These are phyloP conservation scores for Ochotona princeps DNA, from an alignment of 2,113 vertebrate genomes.

Conservation along the genomic window DNA sequence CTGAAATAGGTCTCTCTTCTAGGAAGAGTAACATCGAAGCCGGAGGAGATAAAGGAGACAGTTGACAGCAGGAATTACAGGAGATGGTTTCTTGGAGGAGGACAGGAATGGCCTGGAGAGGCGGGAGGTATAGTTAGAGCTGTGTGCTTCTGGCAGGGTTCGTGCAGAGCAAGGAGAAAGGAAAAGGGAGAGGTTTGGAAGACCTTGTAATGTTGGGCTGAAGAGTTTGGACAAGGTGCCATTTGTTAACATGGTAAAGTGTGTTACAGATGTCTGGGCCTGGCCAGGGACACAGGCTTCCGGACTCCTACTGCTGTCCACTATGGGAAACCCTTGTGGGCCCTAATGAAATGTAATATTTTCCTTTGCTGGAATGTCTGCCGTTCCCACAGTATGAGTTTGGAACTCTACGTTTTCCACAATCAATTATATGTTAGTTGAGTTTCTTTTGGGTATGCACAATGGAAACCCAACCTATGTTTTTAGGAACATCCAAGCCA, in stretches of 20 bases:
- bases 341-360: not conserved
- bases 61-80: not conserved
- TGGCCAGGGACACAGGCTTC: not conserved
- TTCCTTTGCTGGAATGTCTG: not conserved
- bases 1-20: not conserved
- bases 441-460: not conserved
- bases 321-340: not conserved
- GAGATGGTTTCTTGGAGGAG: not conserved
- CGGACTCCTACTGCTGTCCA: not conserved
- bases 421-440: not conserved
- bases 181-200: not conserved
- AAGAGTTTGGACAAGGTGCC: not conserved
- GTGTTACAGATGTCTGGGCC: not conserved
- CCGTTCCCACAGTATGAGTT: not conserved
- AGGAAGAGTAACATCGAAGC: not conserved
- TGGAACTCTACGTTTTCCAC: not conserved
- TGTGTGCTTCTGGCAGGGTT: not conserved
- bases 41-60: not conserved
- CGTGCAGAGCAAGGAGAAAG: not conserved
- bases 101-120: not conserved
- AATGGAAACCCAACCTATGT: not conserved
- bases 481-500: conserved; percentile 12
- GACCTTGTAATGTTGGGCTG: not conserved
- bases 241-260: not conserved
- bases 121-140: not conserved